Percentiles rank a stretch among this genome's conserved stretches.
phyloP scores from a whole-genome alignment of 2,797 vertebrate species.

The Lagocephalus sceleratus region DNA sequence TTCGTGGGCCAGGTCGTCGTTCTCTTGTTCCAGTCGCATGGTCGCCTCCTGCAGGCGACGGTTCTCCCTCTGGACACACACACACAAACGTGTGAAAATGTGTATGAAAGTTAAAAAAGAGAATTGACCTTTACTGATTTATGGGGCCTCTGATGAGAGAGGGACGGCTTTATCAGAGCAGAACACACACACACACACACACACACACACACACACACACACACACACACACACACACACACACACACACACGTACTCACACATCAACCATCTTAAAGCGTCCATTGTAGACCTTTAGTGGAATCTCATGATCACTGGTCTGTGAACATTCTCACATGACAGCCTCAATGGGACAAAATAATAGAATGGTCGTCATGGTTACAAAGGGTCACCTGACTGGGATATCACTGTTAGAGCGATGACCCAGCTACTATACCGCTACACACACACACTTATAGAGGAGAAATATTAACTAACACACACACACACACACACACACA shows the following conservation, averaged over 20 bases:
- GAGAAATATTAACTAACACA: no score
- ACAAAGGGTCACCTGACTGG: slow-evolving; percentile 40
- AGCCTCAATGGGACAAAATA: slow-evolving; percentile 11
- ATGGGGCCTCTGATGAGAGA: not conserved
- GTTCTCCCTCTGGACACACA: slow-evolving; percentile 86
- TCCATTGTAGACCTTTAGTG: slow-evolving; percentile 32
- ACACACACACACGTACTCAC: slow-evolving; percentile 18
- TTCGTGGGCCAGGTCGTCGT: slow-evolving; percentile 96
- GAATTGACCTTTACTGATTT: not conserved
- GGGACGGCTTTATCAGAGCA: not conserved
- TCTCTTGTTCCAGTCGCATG: slow-evolving; percentile 97
- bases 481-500: no score
- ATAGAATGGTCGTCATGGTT: slow-evolving; percentile 16
- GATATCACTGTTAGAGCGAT: slow-evolving; percentile 3
- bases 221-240: slow-evolving; percentile 11
- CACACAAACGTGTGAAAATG: not conserved
- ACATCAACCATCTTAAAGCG: slow-evolving; percentile 15
- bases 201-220: slow-evolving; percentile 6
- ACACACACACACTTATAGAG: no score
- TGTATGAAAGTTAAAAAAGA: not conserved
- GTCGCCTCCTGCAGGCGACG: slow-evolving; percentile 96
- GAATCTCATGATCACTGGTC: slow-evolving; percentile 55
- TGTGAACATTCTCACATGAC: slow-evolving; percentile 60
- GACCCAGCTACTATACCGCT: not conserved
- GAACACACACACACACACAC: slow-evolving; percentile 3